phyloP scores from a whole-genome alignment of 1,140 invertebrate species.

The Tachypleus tridentatus region DNA sequence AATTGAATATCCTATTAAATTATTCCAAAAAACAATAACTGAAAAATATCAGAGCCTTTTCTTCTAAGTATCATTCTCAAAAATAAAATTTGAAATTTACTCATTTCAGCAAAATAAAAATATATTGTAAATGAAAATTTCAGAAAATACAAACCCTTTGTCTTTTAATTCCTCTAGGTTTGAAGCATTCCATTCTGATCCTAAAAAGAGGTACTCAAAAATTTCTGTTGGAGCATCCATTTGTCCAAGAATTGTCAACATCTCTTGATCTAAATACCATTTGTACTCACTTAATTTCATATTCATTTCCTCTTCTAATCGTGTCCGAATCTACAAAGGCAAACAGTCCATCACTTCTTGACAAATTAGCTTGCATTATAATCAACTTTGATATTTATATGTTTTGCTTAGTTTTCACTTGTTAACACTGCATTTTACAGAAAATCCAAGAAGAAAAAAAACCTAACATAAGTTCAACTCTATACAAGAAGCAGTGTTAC shows the following conservation, averaged over 20 bases:
- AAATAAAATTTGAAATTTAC: too few relatives aligned
- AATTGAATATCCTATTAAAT: too few relatives aligned
- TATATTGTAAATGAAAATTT: not conserved
- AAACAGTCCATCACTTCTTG: not conserved
- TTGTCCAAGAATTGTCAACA: slow-evolving; percentile 90
- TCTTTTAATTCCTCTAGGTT: slow-evolving; percentile 90
- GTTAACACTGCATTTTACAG: too few relatives aligned
- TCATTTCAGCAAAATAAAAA: too few relatives aligned
- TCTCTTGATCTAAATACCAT: slow-evolving; percentile 92
- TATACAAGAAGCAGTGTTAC: too few relatives aligned
- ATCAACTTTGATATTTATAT: too few relatives aligned
- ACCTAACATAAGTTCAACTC: too few relatives aligned
- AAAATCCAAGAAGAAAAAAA: too few relatives aligned
- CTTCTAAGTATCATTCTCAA: too few relatives aligned
- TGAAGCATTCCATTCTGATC: slow-evolving; percentile 99
- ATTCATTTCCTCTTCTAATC: slow-evolving; percentile 76
- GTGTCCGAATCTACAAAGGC: slow-evolving; percentile 45
- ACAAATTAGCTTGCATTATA: not conserved
- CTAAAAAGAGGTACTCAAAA: slow-evolving; percentile 92
- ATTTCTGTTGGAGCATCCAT: slow-evolving; percentile 96
- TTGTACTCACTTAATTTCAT: slow-evolving; percentile 83
- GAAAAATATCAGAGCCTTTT: too few relatives aligned
- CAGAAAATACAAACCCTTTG: slow-evolving; percentile 57
- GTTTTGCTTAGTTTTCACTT: too few relatives aligned
- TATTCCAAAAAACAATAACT: too few relatives aligned